A percentile compares a stretch with the other conserved stretches of the same genome.
These are phyloP conservation scores for Drosophila cognata DNA, from an alignment of 2,888 invertebrate species.

Conservation along the genomic window DNA sequence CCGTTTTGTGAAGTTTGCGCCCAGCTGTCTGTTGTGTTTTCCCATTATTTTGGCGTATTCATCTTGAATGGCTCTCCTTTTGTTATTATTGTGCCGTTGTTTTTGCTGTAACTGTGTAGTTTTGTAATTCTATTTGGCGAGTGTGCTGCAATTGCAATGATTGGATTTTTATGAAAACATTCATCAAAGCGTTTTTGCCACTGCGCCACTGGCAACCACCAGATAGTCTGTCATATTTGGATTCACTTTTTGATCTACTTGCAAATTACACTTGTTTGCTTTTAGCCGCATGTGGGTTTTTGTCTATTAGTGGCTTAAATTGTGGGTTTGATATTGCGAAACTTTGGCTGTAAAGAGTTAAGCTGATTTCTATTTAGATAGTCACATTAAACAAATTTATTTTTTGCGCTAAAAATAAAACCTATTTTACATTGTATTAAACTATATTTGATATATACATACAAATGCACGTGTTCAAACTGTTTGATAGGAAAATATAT, in stretches of 20 bases:
- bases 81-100: slow-evolving; percentile 33
- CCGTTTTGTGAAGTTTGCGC: slow-evolving; percentile 38
- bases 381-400: not conserved
- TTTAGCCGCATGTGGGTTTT: not conserved
- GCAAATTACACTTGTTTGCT: slow-evolving; percentile 3
- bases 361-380: not conserved
- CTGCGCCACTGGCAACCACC: slow-evolving; percentile 21
- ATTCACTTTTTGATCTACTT: not conserved
- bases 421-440: not conserved
- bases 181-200: slow-evolving; percentile 67
- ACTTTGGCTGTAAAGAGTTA: not conserved
- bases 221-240: slow-evolving; percentile 19
- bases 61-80: slow-evolving; percentile 65
- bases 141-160: slow-evolving; percentile 78
- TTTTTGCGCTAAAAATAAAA: not conserved
- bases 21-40: slow-evolving; percentile 73
- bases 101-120: slow-evolving; percentile 12
- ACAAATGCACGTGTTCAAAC: not conserved
- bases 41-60: slow-evolving; percentile 79
- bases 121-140: slow-evolving; percentile 50
- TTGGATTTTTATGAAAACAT: slow-evolving; percentile 81
- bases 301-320: slow-evolving; percentile 16
- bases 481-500: not conserved
- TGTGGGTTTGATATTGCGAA: not conserved
- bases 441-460: not conserved